Percentiles rank a stretch among this genome's conserved stretches.
Conservation (phyloP, 2,888 invertebrate genomes). For the Leptinotarsa rubiginosa region DNA sequence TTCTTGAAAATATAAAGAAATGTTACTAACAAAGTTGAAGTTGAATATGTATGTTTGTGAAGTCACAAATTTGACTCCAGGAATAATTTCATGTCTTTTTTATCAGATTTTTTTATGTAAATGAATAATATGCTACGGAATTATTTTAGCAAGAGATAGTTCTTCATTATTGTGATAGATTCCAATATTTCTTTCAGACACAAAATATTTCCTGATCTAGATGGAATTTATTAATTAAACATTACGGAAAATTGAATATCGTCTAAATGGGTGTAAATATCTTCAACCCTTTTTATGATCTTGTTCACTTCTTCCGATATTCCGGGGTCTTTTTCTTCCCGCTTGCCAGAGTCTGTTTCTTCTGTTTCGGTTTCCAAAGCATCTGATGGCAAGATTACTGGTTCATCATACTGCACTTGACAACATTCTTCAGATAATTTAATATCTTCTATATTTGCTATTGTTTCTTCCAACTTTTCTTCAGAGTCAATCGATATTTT, state of each 20-base stretch:
- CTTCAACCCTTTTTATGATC: constrained; percentile 54
- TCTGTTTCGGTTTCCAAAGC: neutral
- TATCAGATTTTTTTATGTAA: neutral
- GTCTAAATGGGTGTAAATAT: constrained; percentile 53
- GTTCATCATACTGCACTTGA: neutral
- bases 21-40: too few species aligned
- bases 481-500: neutral
- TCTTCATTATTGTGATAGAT: neutral
- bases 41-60: too few species aligned
- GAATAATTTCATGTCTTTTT: neutral
- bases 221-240: constrained; percentile 9
- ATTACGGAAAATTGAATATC: constrained; percentile 44
- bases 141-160: neutral
- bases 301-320: constrained; percentile 51
- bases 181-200: neutral
- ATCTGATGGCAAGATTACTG: constrained; percentile 7
- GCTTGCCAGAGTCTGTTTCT: neutral
- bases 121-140: neutral
- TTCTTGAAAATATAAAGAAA: too few species aligned
- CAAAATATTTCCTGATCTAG: neutral
- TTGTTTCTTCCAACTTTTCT: neutral
- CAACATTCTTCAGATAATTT: neutral
- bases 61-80: neutral
- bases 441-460: neutral
- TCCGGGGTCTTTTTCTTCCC: constrained; percentile 18